phyloP scores from a whole-genome alignment of 2,797 vertebrate species.

The Argya squamiceps region DNA sequence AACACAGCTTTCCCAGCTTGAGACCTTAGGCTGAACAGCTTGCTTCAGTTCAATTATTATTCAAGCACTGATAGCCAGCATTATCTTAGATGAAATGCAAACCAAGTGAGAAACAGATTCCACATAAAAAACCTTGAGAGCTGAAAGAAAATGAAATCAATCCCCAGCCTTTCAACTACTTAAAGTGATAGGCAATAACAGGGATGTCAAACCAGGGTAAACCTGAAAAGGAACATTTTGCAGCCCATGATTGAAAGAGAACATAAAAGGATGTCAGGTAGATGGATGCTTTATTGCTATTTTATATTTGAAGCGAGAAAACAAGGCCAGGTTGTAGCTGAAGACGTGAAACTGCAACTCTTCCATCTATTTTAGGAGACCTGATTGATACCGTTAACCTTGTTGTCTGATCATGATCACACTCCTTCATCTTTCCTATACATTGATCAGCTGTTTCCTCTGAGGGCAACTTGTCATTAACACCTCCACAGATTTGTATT shows the following conservation, averaged over 20 bases:
- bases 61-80: constrained; percentile 43
- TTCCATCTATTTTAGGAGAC: constrained; percentile 70
- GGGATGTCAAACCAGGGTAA: constrained; percentile 66
- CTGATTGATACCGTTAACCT: constrained; percentile 41
- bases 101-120: constrained; percentile 57
- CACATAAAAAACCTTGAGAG: background rate
- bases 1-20: constrained; percentile 26
- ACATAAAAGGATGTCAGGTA: constrained; percentile 74
- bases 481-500: constrained; percentile 15
- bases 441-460: constrained; percentile 33
- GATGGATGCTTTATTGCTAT: constrained; percentile 71
- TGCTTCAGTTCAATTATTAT: constrained; percentile 61
- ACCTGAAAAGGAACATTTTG: constrained; percentile 56
- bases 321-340: constrained; percentile 65
- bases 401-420: constrained; percentile 48
- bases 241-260: constrained; percentile 65
- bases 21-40: constrained; percentile 44
- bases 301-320: constrained; percentile 74
- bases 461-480: constrained; percentile 15
- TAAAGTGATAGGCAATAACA: constrained; percentile 69
- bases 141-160: constrained; percentile 69
- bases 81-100: constrained; percentile 60
- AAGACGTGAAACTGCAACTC: constrained; percentile 68
- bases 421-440: constrained; percentile 24
- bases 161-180: constrained; percentile 52